Percentiles rank a stretch among this genome's conserved stretches.
Evolutionary conservation across 2,888 invertebrate genomes (phyloP).

Genomic region (Thera britannica): DNA sequence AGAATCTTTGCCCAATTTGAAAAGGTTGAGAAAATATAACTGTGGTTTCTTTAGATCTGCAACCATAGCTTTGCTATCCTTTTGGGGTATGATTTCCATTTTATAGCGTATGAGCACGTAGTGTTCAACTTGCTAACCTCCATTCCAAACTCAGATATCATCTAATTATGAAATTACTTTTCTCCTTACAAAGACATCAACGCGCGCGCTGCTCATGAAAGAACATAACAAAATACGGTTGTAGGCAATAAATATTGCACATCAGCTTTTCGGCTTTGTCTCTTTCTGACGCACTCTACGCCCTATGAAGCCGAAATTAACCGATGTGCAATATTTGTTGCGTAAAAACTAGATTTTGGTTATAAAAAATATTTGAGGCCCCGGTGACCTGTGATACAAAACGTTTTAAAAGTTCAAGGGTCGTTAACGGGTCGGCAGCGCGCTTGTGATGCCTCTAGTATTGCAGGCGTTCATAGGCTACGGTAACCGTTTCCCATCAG

Average conservation of each 20-base stretch:
- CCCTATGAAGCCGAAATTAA: no score
- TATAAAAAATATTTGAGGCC: no score
- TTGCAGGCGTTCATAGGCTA: no score
- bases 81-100: slow-evolving; percentile 9
- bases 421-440: no score
- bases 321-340: no score
- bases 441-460: no score
- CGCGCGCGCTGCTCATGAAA: slow-evolving; percentile 12
- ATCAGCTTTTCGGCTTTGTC: no score
- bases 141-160: background rate
- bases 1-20: slow-evolving; percentile 37
- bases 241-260: background rate
- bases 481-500: no score
- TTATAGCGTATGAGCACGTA: background rate
- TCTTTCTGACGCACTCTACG: no score
- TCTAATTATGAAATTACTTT: slow-evolving; percentile 2
- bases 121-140: slow-evolving; percentile 2
- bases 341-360: no score
- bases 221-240: background rate
- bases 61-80: slow-evolving; percentile 5
- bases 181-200: slow-evolving; percentile 27
- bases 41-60: slow-evolving; percentile 22
- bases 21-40: slow-evolving; percentile 40
- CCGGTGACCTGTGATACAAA: no score
- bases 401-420: no score